Evolutionary conservation across 2,113 vertebrate species (phyloP).

Genomic region (Pelecanoides urinatrix): DNA sequence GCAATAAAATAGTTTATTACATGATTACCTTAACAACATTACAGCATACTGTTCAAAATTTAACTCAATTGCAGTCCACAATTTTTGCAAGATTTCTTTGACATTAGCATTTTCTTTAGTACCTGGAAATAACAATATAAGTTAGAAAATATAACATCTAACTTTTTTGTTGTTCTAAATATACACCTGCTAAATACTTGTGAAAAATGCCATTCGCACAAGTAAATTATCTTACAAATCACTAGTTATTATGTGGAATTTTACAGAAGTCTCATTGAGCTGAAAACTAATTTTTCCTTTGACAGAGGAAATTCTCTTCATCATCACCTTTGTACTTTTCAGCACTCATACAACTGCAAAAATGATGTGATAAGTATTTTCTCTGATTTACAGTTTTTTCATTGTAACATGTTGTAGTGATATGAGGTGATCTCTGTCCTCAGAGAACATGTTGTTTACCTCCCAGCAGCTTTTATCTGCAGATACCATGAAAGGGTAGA

Average conservation of each 20-base stretch:
- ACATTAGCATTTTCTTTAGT: conserved; percentile 78
- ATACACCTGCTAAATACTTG: neutral
- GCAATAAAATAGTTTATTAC: neutral
- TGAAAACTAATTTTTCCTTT: neutral
- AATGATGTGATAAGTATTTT: neutral
- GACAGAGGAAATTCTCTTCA: neutral
- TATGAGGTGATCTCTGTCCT: neutral
- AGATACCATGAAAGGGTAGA: neutral
- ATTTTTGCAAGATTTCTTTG: conserved; percentile 74
- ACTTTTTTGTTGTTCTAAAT: neutral
- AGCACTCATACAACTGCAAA: neutral
- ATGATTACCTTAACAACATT: conserved; percentile 83
- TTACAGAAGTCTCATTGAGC: neutral
- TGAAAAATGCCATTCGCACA: neutral
- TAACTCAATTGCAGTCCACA: conserved; percentile 78
- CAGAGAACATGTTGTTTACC: neutral
- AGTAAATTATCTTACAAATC: neutral
- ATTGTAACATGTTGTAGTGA: neutral
- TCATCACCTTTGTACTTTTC: neutral
- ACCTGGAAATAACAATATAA: conserved; percentile 64
- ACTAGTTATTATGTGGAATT: neutral
- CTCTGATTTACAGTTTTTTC: neutral
- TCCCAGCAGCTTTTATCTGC: neutral
- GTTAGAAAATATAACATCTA: neutral
- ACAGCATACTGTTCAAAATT: conserved; percentile 79